These are phyloP conservation scores for Xenopus petersii DNA, from an alignment of 2,797 vertebrate genomes.

Conservation along the genomic window DNA sequence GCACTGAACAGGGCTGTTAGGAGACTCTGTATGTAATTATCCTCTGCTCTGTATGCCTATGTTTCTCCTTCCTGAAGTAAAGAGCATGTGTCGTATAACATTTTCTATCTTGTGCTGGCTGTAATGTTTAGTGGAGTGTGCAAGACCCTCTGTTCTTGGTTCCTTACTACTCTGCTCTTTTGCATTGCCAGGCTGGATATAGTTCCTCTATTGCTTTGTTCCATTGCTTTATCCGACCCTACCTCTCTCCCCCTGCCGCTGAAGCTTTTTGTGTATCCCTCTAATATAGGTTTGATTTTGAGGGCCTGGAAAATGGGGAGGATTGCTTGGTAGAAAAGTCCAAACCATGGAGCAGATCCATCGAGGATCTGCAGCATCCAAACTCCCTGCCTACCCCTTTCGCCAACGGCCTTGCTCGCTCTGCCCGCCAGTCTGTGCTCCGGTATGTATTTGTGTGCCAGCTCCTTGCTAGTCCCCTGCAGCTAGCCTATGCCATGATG, in stretches of 20 bases:
- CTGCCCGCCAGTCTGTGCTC: constrained; percentile 89
- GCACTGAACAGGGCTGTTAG: too few relatives aligned
- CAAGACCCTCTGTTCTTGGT: constrained; percentile 15
- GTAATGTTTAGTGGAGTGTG: constrained; percentile 22
- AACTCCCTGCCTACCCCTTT: constrained; percentile 78
- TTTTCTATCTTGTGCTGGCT: constrained; percentile 19
- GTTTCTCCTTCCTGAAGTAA: constrained; percentile 7
- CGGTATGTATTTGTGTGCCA: constrained; percentile 79
- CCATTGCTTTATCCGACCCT: constrained; percentile 32
- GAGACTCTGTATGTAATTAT: too few relatives aligned
- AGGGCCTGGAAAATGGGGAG: constrained; percentile 88
- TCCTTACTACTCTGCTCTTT: constrained; percentile 13
- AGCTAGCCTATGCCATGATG: constrained; percentile 12
- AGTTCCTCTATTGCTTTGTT: constrained; percentile 24
- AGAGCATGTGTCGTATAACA: constrained; percentile 36
- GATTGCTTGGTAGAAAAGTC: constrained; percentile 87
- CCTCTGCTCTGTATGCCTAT: not conserved
- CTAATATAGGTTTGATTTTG: constrained; percentile 92
- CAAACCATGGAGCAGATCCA: constrained; percentile 96
- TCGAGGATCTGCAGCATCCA: constrained; percentile 92
- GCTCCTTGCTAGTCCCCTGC: constrained; percentile 24
- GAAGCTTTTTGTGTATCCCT: constrained; percentile 54
- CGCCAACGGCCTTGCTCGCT: constrained; percentile 91
- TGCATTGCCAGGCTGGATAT: constrained; percentile 22
- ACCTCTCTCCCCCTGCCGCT: constrained; percentile 30